Base-by-base conservation (phyloP, 1,140 invertebrate genomes). In the Cyrtorhinus lividipennis region DNA sequence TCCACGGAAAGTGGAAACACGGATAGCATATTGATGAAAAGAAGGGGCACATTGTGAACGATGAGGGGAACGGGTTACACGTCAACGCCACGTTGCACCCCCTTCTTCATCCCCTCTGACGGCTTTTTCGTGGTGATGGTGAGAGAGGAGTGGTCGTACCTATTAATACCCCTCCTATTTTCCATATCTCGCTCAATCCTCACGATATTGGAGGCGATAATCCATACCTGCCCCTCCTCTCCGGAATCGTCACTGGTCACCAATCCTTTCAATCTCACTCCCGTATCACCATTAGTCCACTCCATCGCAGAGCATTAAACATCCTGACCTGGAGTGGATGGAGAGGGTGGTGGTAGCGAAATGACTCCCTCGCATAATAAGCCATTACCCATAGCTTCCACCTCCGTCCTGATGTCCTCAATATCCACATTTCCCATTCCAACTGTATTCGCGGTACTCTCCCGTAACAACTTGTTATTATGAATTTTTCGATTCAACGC, bases 91-190 rank as follows among this genome's bases (percentile, higher is more conserved):
- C 30, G 30, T 38, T 38, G 30, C 30, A 5, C 30, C 30, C 30
- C 63, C 59, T 64, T 38, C 48, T 66, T 63, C 65, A 53, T 56
- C 64, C 64, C 63, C 61, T 64, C 62, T 56, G 48, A 64, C 66
- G 64, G 44, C 63, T 64, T 59, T n/a, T n/a, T n/a, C n/a, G n/a
- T n/a, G n/a, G n/a, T n/a, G n/a, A n/a, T n/a, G n/a, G n/a, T n/a
- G n/a, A n/a, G n/a, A n/a, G n/a, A n/a, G n/a, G n/a, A n/a, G n/a
- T n/a, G n/a, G n/a, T n/a, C n/a, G n/a, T n/a, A 38, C 59, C 24
- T 67, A 62, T 60, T 65, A 24, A 24, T 64, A 64, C 53, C 25
- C 8, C 15, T 25, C 22, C 61, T 65, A n/a, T 56, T 56, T 18
- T 30, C 63, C 26, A 30, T 45, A 56, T 44, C 63, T 46, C 66